Conservation (phyloP, 2,113 vertebrate species). For the Caranx melampygus region DNA sequence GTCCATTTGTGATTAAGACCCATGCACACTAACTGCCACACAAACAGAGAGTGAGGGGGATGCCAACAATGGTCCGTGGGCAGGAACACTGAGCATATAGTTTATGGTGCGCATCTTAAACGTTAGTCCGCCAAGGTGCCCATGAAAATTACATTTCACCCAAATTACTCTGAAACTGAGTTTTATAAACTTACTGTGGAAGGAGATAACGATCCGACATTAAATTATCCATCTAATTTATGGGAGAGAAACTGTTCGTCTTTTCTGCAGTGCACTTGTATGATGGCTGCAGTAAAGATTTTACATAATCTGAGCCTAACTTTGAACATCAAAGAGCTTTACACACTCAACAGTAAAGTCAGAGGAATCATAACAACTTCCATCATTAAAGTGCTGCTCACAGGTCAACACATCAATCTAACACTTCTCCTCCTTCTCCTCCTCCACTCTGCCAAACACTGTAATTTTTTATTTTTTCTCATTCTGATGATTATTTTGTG, state of each 20-base stretch:
- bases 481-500: neutral
- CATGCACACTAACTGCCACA: slow-evolving; percentile 40
- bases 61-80: neutral
- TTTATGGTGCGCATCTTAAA: neutral
- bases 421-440: neutral
- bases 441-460: neutral
- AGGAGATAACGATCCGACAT: neutral
- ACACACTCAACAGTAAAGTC: neutral
- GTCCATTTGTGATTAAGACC: slow-evolving; percentile 42
- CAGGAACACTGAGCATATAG: neutral
- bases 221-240: neutral
- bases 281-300: neutral
- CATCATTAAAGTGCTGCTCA: neutral
- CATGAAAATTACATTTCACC: neutral
- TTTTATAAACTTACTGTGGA: neutral
- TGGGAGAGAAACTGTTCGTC: neutral
- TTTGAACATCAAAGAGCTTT: neutral
- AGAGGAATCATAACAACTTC: neutral
- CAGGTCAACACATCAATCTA: neutral
- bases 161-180: neutral
- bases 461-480: neutral
- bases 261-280: neutral
- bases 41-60: neutral
- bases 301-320: neutral
- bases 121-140: neutral